These are phyloP conservation scores for Pelobates fuscus DNA, from an alignment of 2,113 vertebrate genomes.

Conservation along the genomic window DNA sequence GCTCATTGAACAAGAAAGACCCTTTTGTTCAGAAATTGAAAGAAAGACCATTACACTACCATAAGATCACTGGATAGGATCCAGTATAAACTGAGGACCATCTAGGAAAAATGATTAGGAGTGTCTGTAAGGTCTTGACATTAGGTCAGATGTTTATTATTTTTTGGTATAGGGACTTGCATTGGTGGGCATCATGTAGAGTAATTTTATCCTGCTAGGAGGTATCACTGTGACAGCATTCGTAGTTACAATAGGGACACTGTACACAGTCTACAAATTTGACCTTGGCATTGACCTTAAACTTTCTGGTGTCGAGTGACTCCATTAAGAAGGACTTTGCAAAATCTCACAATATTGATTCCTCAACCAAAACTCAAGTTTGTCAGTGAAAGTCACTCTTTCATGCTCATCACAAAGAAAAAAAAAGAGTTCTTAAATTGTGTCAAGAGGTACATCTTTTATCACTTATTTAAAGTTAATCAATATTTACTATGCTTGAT, in stretches of 20 bases:
- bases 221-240: slow-evolving; percentile 1
- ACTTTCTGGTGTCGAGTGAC: background rate
- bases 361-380: background rate
- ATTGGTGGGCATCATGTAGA: slow-evolving; percentile 57
- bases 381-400: slow-evolving; percentile 3
- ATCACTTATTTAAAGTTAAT: too few relatives aligned
- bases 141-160: slow-evolving; percentile 64
- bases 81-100: slow-evolving; percentile 69
- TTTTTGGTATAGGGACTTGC: slow-evolving; percentile 64
- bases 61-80: slow-evolving; percentile 62
- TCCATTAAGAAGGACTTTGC: background rate
- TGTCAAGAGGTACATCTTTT: too few relatives aligned
- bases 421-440: too few relatives aligned
- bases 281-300: slow-evolving; percentile 10
- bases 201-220: slow-evolving; percentile 19
- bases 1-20: slow-evolving; percentile 71
- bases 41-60: slow-evolving; percentile 60
- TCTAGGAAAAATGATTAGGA: slow-evolving; percentile 57
- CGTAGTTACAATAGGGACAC: slow-evolving; percentile 44
- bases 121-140: slow-evolving; percentile 67
- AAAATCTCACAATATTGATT: slow-evolving; percentile 1
- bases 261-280: slow-evolving; percentile 17
- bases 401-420: too few relatives aligned
- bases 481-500: too few relatives aligned
- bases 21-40: slow-evolving; percentile 70